Conservation (phyloP, 2,888 invertebrate genomes). For the Drosophila siamana region DNA sequence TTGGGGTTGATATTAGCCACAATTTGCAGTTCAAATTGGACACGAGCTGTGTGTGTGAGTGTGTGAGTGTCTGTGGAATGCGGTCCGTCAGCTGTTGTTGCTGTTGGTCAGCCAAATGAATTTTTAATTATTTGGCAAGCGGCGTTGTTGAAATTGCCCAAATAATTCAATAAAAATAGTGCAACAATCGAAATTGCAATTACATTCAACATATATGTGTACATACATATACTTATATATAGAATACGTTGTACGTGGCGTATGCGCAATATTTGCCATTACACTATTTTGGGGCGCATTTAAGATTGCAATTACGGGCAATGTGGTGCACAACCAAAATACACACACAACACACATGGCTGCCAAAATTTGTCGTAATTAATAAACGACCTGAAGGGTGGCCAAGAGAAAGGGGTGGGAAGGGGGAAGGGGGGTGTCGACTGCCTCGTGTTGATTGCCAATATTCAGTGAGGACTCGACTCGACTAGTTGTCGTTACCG, state of each 20-base stretch:
- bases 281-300: slow-evolving; percentile 37
- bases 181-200: slow-evolving; percentile 26
- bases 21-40: slow-evolving; percentile 3
- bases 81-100: background rate
- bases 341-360: too few relatives aligned
- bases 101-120: background rate
- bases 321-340: too few relatives aligned
- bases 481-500: background rate
- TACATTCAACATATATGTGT: background rate
- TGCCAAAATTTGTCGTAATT: slow-evolving; percentile 45
- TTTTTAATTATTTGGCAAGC: slow-evolving; percentile 26
- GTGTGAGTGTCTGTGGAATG: background rate
- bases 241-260: background rate
- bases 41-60: background rate
- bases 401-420: too few relatives aligned
- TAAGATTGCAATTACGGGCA: slow-evolving; percentile 47
- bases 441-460: slow-evolving; percentile 39
- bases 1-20: slow-evolving; percentile 14
- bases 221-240: background rate
- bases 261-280: slow-evolving; percentile 5
- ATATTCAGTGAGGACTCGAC: slow-evolving; percentile 16
- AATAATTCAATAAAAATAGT: slow-evolving; percentile 24
- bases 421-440: too few relatives aligned
- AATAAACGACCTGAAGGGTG: slow-evolving; percentile 48
- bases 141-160: background rate